Conservation (phyloP, 2,888 invertebrate species). For the Dynastes maya region DNA sequence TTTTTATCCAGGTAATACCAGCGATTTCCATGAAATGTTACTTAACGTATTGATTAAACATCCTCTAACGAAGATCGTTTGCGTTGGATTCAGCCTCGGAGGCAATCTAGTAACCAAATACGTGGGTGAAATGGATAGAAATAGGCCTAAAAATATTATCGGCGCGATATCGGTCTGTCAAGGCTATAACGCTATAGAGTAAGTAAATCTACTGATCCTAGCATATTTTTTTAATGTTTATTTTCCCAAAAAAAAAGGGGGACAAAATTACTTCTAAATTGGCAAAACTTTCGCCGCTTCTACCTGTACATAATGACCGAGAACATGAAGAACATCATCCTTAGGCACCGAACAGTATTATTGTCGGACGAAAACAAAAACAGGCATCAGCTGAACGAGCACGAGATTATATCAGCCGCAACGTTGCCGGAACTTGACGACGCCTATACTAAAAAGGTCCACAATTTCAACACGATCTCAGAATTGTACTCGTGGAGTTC, state of each 20-base stretch:
- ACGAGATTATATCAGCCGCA: slow-evolving; percentile 88
- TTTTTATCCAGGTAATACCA: slow-evolving; percentile 82
- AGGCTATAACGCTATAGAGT: slow-evolving; percentile 94
- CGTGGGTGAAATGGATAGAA: slow-evolving; percentile 82
- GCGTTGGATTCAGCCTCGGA: slow-evolving; percentile 94
- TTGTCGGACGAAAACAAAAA: slow-evolving; percentile 83
- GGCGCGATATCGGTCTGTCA: slow-evolving; percentile 95
- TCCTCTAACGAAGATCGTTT: slow-evolving; percentile 84
- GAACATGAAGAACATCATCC: slow-evolving; percentile 89
- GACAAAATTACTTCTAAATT: slow-evolving; percentile 85
- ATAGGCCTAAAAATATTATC: slow-evolving; percentile 81
- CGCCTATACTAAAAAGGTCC: slow-evolving; percentile 87
- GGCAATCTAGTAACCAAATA: slow-evolving; percentile 96
- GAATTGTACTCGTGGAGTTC: slow-evolving; percentile 92
- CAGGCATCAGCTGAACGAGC: slow-evolving; percentile 81
- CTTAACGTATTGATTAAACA: slow-evolving; percentile 81
- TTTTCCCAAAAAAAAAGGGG: slow-evolving; percentile 73
- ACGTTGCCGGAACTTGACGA: slow-evolving; percentile 92
- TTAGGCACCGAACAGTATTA: slow-evolving; percentile 85
- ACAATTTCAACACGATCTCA: slow-evolving; percentile 83
- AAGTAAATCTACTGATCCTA: slow-evolving; percentile 68
- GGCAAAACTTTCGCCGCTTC: slow-evolving; percentile 91
- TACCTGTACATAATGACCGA: slow-evolving; percentile 96
- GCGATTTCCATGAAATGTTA: slow-evolving; percentile 90
- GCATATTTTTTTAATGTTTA: too few species aligned